Conservation (phyloP, 2,888 invertebrate genomes). For the Catocala fraxini region DNA sequence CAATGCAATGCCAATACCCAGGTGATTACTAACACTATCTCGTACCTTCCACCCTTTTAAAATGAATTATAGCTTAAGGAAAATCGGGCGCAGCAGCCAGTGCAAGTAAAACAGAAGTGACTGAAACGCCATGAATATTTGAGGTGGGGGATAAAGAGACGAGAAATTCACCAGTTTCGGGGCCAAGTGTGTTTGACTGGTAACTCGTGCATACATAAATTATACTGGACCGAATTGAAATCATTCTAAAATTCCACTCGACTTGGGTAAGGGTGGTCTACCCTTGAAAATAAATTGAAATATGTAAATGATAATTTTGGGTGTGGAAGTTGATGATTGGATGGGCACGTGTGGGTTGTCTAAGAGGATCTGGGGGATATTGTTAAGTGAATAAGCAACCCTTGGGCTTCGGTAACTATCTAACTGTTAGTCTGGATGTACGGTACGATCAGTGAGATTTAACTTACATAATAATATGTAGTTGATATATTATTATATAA, state of each 20-base stretch:
- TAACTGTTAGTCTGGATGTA: too few species aligned
- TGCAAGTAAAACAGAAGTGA: constrained; percentile 30
- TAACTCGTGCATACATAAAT: constrained; percentile 41
- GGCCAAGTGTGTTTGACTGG: constrained; percentile 29
- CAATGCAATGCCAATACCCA: too few species aligned
- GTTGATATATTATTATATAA: too few species aligned
- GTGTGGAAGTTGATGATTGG: constrained; percentile 8
- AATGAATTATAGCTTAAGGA: neutral
- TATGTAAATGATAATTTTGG: constrained; percentile 22
- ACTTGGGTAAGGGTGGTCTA: neutral
- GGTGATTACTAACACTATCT: too few species aligned
- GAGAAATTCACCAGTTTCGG: constrained; percentile 32
- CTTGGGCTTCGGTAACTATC: too few species aligned
- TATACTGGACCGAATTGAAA: constrained; percentile 36
- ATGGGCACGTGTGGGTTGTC: constrained; percentile 6
- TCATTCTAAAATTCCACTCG: constrained; percentile 25
- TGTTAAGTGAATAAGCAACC: neutral
- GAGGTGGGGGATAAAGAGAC: constrained; percentile 37
- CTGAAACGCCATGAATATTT: constrained; percentile 47
- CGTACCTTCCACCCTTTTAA: too few species aligned
- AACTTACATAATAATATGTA: too few species aligned
- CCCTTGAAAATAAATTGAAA: constrained; percentile 26
- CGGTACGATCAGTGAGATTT: too few species aligned
- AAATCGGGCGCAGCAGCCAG: neutral
- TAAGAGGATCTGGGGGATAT: neutral